Conservation (phyloP, 2,113 vertebrate genomes). For the Gasterosteus nipponicus region DNA sequence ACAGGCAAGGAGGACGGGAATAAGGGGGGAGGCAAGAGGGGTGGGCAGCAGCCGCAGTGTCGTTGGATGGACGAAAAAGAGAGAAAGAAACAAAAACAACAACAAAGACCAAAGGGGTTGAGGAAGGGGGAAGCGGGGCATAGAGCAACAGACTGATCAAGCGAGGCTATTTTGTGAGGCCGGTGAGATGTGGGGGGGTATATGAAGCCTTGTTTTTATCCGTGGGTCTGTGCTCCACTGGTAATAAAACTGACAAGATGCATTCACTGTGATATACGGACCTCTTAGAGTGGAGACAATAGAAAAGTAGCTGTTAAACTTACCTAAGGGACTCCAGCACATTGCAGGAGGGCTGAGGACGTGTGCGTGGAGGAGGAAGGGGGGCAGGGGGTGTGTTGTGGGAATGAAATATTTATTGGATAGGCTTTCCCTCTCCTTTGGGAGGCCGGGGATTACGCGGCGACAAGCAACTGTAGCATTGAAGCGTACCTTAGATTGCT, state of each 20-base stretch:
- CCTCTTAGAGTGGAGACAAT: constrained; percentile 85
- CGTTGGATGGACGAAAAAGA: constrained; percentile 66
- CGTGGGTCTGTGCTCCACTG: constrained; percentile 78
- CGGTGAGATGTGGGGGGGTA: constrained; percentile 76
- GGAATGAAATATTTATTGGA: constrained; percentile 83
- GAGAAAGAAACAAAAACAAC: constrained; percentile 28
- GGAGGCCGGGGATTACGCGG: constrained; percentile 69
- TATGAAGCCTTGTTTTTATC: constrained; percentile 86
- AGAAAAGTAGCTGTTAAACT: constrained; percentile 86
- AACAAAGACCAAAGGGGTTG: constrained; percentile 47
- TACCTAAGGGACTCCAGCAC: constrained; percentile 81
- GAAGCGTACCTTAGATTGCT: constrained; percentile 58
- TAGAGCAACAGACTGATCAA: constrained; percentile 82
- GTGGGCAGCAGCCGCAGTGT: constrained; percentile 62
- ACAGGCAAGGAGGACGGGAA: constrained; percentile 31
- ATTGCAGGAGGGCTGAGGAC: constrained; percentile 49
- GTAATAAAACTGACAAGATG: constrained; percentile 87
- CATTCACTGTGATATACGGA: constrained; percentile 86
- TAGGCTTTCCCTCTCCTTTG: constrained; percentile 70
- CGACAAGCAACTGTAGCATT: constrained; percentile 55
- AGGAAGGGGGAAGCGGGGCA: constrained; percentile 37
- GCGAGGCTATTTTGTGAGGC: constrained; percentile 82
- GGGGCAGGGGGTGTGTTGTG: constrained; percentile 51
- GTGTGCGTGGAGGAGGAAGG: neutral
- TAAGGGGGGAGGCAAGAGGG: neutral